A percentile compares a stretch with the other conserved stretches of the same genome.
These are phyloP conservation scores for Patiria miniata DNA, from an alignment of 35 echinoderm and acorn worm genomes.

Conservation along the genomic window DNA sequence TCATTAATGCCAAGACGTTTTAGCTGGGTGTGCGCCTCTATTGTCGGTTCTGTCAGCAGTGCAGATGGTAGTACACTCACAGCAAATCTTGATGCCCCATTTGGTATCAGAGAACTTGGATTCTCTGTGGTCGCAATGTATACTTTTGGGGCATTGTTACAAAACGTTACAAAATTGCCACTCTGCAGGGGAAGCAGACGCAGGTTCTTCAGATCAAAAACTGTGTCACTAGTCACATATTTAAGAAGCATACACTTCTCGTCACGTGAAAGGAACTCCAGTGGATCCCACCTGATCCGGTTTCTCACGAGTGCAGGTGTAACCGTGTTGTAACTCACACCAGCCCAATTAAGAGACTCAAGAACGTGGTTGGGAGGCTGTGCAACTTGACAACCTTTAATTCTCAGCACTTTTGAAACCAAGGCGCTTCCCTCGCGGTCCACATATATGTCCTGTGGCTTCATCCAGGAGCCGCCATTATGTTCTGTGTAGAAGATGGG, in stretches of 20 bases:
- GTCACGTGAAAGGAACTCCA: constrained; percentile 22
- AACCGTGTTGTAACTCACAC: neutral
- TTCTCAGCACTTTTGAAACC: constrained; percentile 24
- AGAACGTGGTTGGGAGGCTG: constrained; percentile 16
- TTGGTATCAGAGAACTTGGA: constrained; percentile 12
- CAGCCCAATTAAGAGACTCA: neutral
- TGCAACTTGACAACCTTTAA: constrained; percentile 10
- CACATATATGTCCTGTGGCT: constrained; percentile 28
- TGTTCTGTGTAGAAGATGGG: constrained; percentile 59
- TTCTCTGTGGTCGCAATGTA: neutral
- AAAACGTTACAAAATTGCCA: constrained; percentile 37
- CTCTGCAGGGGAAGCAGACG: constrained; percentile 48
- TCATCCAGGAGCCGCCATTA: constrained; percentile 49
- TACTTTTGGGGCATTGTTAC: neutral
- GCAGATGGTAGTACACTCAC: neutral
- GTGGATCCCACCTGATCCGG: constrained; percentile 1
- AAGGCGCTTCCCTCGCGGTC: constrained; percentile 22
- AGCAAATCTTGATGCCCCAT: neutral
- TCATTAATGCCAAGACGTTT: neutral
- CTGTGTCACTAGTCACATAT: constrained; percentile 41
- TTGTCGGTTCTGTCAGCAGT: neutral
- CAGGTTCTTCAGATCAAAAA: constrained; percentile 18
- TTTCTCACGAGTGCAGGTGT: constrained; percentile 36
- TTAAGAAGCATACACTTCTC: constrained; percentile 50
- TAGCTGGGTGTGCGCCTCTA: neutral